These are phyloP conservation scores for Perognathus longimembris DNA, from an alignment of 2,113 vertebrate species.

Conservation along the genomic window DNA sequence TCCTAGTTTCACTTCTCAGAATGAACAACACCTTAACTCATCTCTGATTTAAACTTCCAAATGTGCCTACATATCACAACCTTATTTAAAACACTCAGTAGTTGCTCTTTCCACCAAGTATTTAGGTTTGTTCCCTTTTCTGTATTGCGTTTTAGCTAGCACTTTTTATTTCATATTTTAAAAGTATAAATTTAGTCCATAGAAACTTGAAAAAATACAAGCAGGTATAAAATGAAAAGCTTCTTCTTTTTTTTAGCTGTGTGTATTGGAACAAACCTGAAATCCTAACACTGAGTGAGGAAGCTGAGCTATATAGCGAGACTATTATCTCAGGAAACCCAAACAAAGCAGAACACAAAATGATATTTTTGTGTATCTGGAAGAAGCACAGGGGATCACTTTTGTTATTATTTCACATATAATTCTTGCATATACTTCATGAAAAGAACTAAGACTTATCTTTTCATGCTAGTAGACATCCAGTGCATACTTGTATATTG, in stretches of 20 bases:
- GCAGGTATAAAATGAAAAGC: not conserved
- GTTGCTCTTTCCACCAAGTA: not conserved
- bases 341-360: no score
- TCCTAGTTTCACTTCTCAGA: not conserved
- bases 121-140: not conserved
- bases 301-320: no score
- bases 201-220: not conserved
- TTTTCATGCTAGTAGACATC: not conserved
- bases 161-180: not conserved
- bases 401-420: no score
- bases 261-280: no score
- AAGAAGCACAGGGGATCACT: no score
- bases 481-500: not conserved
- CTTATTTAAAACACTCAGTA: not conserved
- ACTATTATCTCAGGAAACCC: no score
- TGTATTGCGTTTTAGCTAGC: not conserved
- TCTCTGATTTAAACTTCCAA: not conserved
- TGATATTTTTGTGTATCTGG: no score
- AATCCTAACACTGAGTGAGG: no score
- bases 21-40: not conserved
- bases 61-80: not conserved
- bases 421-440: not conserved
- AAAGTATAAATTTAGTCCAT: not conserved
- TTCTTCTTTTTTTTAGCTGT: no score
- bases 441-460: not conserved